Conservation (phyloP, 2,888 invertebrate species). For the Platycheirus albimanus region DNA sequence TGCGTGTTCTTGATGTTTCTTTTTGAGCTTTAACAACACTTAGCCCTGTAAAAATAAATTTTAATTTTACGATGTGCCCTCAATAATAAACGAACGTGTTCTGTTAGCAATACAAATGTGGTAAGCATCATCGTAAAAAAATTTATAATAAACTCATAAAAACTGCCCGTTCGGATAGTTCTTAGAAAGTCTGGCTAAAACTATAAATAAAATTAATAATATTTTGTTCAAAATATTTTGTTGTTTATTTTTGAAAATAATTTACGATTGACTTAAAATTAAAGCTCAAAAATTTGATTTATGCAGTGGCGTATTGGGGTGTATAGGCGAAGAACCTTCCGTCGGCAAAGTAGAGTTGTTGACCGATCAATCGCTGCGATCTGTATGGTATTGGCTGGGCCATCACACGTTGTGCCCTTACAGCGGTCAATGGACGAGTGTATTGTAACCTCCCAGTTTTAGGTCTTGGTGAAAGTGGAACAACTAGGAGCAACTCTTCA, state of each 20-base stretch:
- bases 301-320: conserved; percentile 51
- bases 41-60: conserved; percentile 19
- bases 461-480: conserved; percentile 18
- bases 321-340: conserved; percentile 54
- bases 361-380: conserved; percentile 45
- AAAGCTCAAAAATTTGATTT: not conserved
- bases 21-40: not conserved
- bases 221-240: conserved; percentile 19
- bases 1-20: too few species aligned
- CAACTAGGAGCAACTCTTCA: conserved; percentile 39
- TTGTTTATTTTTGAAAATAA: conserved; percentile 52
- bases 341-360: conserved; percentile 52
- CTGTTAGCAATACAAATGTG: conserved; percentile 43
- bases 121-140: conserved; percentile 58
- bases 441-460: conserved; percentile 46
- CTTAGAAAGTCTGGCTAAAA: not conserved
- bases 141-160: conserved; percentile 43
- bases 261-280: conserved; percentile 37
- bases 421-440: conserved; percentile 4
- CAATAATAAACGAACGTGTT: conserved; percentile 30
- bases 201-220: conserved; percentile 65
- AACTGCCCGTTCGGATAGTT: conserved; percentile 29
- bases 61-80: conserved; percentile 8
- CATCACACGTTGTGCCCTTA: conserved; percentile 21
- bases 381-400: conserved; percentile 22